Base-by-base conservation (phyloP, 2,888 invertebrate species). In the Diogma glabrata region DNA sequence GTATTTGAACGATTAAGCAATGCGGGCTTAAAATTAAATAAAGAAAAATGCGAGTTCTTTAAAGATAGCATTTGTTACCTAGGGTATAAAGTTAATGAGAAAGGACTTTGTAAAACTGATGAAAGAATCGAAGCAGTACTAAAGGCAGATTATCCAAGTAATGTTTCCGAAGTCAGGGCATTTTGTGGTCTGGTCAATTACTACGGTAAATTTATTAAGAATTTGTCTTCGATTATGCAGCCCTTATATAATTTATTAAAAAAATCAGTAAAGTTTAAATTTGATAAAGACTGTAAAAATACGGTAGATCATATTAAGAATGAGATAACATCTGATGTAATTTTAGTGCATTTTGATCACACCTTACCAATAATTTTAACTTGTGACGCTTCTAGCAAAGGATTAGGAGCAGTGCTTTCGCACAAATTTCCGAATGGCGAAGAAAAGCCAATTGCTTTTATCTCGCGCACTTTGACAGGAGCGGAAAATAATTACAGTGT, bases 121-220 rank as follows among this genome's bases (percentile, higher is more conserved):
- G n/a, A n/a, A n/a, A n/a, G n/a, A n/a, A n/a, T n/a, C n/a, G n/a
- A n/a, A n/a, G 59, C 57, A 1, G 60, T 64, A 9, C 3, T 60
- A 20, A 30, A 61, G 4, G 52, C 60, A 47, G 56, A 57, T 10
- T 49, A 7, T 40, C 62, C 61, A 7, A 50, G 49, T 19, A 53
- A 59, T 50, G 52, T 54, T 0, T 51, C 53, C 22, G 56, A 60
- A 53, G 50, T 63, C 0, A 56, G 56, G 30, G 57, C 63, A 1
- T 65, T 64, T 54, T 36, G 61, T 3, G 66, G 66, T 1, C 57
- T 64, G 52, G 53, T 65, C 1, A 65, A 67, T 57, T 69, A n/a
- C n/a, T n/a, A 67, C 54, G 57, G 61, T 6, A 59, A 59, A 48
- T 70, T 68, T 58, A 55, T 66, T 1, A 57, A 9, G n/a, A n/a